Evolutionary conservation across 2,888 invertebrate genomes (phyloP).

Genomic region (Oxyscelio sp.): DNA sequence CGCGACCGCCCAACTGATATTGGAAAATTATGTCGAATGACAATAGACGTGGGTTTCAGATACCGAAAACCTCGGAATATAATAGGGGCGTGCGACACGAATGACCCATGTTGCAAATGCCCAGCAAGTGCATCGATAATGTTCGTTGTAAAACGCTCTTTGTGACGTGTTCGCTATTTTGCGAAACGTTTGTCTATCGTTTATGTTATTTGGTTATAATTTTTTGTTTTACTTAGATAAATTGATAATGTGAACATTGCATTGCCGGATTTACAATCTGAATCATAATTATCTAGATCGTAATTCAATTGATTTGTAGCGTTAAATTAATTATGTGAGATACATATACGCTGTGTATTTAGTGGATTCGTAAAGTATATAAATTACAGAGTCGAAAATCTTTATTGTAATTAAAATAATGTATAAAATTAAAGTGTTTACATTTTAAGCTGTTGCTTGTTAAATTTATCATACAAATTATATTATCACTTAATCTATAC

Average conservation of each 20-base stretch:
- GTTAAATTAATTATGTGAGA: neutral
- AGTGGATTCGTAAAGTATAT: too few relatives aligned
- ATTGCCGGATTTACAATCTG: constrained; percentile 33
- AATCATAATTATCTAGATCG: constrained; percentile 29
- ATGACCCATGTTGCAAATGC: constrained; percentile 69
- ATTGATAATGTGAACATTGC: constrained; percentile 49
- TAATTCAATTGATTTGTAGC: neutral
- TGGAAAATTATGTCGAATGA: constrained; percentile 73
- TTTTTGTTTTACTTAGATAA: constrained; percentile 20
- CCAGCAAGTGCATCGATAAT: constrained; percentile 66
- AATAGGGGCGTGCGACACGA: constrained; percentile 65
- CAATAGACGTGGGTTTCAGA: constrained; percentile 59
- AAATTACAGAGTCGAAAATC: too few relatives aligned
- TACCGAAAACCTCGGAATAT: constrained; percentile 56
- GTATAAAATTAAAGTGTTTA: too few relatives aligned
- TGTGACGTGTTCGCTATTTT: constrained; percentile 44
- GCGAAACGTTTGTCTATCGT: constrained; percentile 54
- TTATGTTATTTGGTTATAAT: constrained; percentile 28
- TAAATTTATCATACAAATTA: too few relatives aligned
- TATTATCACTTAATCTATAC: too few relatives aligned
- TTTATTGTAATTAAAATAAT: too few relatives aligned
- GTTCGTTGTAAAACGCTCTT: constrained; percentile 48
- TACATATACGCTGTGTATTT: too few relatives aligned
- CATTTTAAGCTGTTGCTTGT: too few relatives aligned
- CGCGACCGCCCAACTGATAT: constrained; percentile 70